These are phyloP conservation scores for Alcedo atthis DNA, from an alignment of 2,797 vertebrate species.

Conservation along the genomic window DNA sequence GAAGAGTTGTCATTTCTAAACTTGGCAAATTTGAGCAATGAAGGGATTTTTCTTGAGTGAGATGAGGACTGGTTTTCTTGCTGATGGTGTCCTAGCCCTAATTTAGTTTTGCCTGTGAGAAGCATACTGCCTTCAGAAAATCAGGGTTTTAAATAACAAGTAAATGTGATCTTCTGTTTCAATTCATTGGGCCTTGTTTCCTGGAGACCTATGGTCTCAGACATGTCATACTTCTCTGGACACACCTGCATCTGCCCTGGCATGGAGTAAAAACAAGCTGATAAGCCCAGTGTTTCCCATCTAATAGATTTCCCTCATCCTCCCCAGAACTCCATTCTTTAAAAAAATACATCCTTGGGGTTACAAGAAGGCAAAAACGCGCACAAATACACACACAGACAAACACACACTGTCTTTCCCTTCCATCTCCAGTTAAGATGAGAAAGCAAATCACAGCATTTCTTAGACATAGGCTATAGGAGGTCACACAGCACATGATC, in stretches of 20 bases:
- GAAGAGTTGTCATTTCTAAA: background rate
- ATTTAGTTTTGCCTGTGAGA: background rate
- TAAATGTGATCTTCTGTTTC: background rate
- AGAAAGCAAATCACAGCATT: background rate
- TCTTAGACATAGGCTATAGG: background rate
- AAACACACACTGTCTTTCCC: background rate
- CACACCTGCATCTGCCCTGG: background rate
- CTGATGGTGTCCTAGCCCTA: background rate
- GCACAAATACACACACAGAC: too few relatives aligned
- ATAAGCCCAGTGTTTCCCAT: background rate
- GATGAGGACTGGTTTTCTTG: background rate
- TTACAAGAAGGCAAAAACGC: background rate
- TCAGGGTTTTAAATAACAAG: background rate
- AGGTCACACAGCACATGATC: rapidly evolving
- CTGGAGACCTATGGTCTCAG: background rate
- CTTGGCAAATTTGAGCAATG: background rate
- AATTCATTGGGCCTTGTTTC: background rate
- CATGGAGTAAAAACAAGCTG: background rate
- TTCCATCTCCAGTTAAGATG: background rate
- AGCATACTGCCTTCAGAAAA: background rate
- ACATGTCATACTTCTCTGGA: background rate
- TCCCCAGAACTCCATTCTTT: background rate
- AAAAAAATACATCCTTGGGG: background rate
- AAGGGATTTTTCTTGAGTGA: background rate
- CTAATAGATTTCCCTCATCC: background rate